phyloP scores from a whole-genome alignment of 2,888 invertebrate species.

The Abrostola triplasia region DNA sequence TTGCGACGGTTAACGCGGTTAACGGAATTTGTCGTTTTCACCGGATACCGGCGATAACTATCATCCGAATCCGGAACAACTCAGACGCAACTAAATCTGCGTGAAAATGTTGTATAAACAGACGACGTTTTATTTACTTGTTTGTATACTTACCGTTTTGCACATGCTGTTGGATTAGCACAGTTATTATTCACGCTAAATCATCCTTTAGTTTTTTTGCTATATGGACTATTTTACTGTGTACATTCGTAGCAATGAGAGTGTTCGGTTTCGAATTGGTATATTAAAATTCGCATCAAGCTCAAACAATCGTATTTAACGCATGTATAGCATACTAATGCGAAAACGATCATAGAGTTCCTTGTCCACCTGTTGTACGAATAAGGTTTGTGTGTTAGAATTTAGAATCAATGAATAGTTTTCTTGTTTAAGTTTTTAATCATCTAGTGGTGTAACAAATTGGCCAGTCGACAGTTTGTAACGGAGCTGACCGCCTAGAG shows the following conservation, averaged over 20 bases:
- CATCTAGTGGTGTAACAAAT: neutral
- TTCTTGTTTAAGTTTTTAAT: neutral
- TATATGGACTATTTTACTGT: slow-evolving; percentile 26
- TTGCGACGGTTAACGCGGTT: slow-evolving; percentile 53
- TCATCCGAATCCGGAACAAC: slow-evolving; percentile 62
- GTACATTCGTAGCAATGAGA: slow-evolving; percentile 22
- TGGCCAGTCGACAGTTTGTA: neutral
- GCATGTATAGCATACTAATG: slow-evolving; percentile 35
- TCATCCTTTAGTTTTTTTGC: slow-evolving; percentile 14
- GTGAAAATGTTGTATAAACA: slow-evolving; percentile 59
- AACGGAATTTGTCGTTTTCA: slow-evolving; percentile 73
- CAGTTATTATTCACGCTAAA: slow-evolving; percentile 29
- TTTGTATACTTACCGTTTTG: slow-evolving; percentile 47
- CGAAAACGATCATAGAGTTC: slow-evolving; percentile 35
- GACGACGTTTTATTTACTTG: slow-evolving; percentile 49
- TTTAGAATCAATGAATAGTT: slow-evolving; percentile 15
- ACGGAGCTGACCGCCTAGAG: slow-evolving; percentile 3
- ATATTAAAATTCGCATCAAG: slow-evolving; percentile 47
- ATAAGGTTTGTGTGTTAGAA: slow-evolving; percentile 45
- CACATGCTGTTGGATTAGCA: slow-evolving; percentile 35
- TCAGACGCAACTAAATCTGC: slow-evolving; percentile 57
- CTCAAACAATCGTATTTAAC: slow-evolving; percentile 29
- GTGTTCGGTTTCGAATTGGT: slow-evolving; percentile 23
- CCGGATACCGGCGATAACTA: slow-evolving; percentile 53
- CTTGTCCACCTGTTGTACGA: slow-evolving; percentile 33